Evolutionary conservation across 2,797 vertebrate genomes (phyloP).

Genomic region (Liasis olivaceus): DNA sequence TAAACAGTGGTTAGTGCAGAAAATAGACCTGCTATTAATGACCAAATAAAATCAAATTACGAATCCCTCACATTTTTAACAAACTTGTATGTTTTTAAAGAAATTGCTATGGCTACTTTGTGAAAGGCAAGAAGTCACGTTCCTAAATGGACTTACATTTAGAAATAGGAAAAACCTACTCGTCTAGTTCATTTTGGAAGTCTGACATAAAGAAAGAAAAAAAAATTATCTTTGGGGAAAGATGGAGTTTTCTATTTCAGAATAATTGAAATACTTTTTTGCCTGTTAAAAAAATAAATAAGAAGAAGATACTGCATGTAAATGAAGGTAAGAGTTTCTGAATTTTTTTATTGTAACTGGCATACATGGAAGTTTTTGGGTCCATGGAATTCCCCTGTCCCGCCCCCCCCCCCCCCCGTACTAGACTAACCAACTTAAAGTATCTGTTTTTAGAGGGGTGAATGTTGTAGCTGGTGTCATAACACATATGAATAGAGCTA

Average conservation of each 20-base stretch:
- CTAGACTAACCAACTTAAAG: neutral
- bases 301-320: neutral
- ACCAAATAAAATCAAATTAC: neutral
- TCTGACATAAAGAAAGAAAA: no score
- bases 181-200: neutral
- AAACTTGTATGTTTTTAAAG: neutral
- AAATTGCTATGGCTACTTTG: neutral
- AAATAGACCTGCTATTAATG: slow-evolving; percentile 9
- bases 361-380: neutral
- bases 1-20: neutral
- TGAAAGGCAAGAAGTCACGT: neutral
- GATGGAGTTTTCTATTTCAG: neutral
- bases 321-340: neutral
- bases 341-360: neutral
- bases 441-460: neutral
- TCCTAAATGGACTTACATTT: neutral
- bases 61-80: neutral
- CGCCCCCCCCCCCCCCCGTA: neutral
- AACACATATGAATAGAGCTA: neutral
- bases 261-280: neutral
- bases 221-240: neutral
- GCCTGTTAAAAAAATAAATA: neutral
- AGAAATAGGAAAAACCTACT: neutral
- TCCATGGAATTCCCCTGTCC: neutral
- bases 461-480: neutral